Percentiles rank a stretch among this genome's conserved stretches.
phyloP scores from a whole-genome alignment of 2,888 invertebrate genomes.

The Dolichopus griseipennis region DNA sequence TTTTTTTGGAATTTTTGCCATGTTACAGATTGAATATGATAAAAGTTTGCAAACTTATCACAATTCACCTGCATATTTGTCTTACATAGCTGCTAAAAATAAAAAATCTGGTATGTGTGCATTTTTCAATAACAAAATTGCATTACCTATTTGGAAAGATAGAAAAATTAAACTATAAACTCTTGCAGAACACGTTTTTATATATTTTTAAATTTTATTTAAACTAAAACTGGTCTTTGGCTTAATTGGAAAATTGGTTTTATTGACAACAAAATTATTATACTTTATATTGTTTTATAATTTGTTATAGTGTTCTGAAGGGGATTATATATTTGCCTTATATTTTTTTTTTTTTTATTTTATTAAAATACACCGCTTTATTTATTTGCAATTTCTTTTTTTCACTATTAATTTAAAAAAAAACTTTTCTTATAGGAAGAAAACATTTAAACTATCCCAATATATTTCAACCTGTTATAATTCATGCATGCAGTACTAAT shows the following conservation, averaged over 20 bases:
- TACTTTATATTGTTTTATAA: too few relatives aligned
- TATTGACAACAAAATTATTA: too few relatives aligned
- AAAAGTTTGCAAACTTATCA: slow-evolving; percentile 90
- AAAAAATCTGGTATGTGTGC: slow-evolving; percentile 58
- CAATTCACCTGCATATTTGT: slow-evolving; percentile 88
- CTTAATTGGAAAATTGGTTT: too few relatives aligned
- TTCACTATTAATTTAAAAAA: background rate
- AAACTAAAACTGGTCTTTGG: too few relatives aligned
- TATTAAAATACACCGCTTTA: background rate
- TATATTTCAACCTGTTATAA: background rate
- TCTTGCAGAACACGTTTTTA: too few relatives aligned
- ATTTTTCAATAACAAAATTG: background rate
- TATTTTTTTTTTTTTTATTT: too few relatives aligned
- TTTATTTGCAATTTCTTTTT: too few relatives aligned
- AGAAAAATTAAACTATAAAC: background rate
- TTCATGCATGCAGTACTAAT: slow-evolving; percentile 10
- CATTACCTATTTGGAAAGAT: too few relatives aligned
- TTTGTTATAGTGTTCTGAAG: too few relatives aligned
- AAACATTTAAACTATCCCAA: background rate
- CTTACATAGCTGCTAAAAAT: slow-evolving; percentile 88
- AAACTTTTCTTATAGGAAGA: background rate
- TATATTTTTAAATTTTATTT: too few relatives aligned
- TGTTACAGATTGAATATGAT: slow-evolving; percentile 75
- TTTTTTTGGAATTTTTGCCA: slow-evolving; percentile 14
- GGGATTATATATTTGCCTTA: background rate